A percentile compares a stretch with the other conserved stretches of the same genome.
Evolutionary conservation across 2,888 invertebrate genomes (phyloP).

Genomic region (Cryptosula pallasiana): DNA sequence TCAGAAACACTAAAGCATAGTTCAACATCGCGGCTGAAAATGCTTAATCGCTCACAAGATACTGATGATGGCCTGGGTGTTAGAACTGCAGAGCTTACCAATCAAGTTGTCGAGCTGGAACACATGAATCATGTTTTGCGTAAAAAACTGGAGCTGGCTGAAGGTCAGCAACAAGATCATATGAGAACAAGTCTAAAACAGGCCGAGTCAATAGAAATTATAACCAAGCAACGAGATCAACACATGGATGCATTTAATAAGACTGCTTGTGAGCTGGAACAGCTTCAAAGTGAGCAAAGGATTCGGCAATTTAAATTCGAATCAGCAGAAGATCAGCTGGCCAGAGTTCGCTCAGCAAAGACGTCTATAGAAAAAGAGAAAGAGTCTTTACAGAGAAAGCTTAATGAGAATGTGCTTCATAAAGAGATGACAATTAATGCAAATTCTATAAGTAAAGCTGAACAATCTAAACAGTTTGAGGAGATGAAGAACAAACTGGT

Average conservation of each 20-base stretch:
- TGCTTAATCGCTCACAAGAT: not conserved
- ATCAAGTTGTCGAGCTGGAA: not conserved
- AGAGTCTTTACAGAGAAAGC: not conserved
- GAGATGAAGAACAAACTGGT: not conserved
- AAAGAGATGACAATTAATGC: not conserved
- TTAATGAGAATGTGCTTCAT: not conserved
- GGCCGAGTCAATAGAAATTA: not conserved
- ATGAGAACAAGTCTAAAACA: not conserved
- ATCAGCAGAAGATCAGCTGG: not conserved
- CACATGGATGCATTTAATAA: not conserved
- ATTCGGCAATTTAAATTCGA: not conserved
- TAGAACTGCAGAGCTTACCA: conserved; percentile 5
- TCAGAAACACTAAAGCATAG: not conserved
- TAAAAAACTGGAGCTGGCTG: not conserved
- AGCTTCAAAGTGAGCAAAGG: not conserved
- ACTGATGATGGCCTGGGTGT: not conserved
- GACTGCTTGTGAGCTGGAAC: not conserved
- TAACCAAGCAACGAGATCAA: not conserved
- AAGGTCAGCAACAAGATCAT: not conserved
- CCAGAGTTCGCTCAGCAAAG: not conserved
- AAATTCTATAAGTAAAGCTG: not conserved
- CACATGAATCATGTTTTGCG: not conserved
- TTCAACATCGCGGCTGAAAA: not conserved
- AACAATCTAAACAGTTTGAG: not conserved
- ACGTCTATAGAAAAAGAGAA: not conserved